Percentiles rank a stretch among this genome's conserved stretches.
These are phyloP conservation scores for Lycocerus yunnanus DNA, from an alignment of 2,888 invertebrate species.

Conservation along the genomic window DNA sequence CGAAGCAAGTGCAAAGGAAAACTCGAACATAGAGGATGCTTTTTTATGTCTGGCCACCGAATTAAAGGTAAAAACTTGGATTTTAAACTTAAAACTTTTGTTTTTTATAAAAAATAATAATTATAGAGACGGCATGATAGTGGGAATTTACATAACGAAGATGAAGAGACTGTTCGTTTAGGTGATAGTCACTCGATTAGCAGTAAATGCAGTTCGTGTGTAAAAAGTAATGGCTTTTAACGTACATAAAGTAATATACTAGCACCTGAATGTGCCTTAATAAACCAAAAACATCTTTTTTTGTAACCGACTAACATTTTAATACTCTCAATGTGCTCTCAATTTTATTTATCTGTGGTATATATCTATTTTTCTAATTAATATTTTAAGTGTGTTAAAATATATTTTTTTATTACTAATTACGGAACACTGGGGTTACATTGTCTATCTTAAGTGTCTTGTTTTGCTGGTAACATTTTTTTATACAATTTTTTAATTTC, in stretches of 20 bases:
- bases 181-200: conserved; percentile 72
- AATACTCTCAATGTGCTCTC: not conserved
- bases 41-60: conserved; percentile 86
- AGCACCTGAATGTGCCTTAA: conserved; percentile 34
- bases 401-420: not conserved
- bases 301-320: not conserved
- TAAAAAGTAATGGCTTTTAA: conserved; percentile 19
- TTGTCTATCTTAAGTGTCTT: not conserved
- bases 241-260: conserved; percentile 38
- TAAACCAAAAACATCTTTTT: not conserved
- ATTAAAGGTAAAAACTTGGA: conserved; percentile 73
- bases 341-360: not conserved
- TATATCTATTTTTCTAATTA: conserved; percentile 9
- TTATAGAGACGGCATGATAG: conserved; percentile 77
- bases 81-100: no score
- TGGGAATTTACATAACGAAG: conserved; percentile 65
- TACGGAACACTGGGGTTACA: not conserved
- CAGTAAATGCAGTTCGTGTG: conserved; percentile 68
- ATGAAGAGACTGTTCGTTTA: conserved; percentile 67
- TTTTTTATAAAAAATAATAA: no score
- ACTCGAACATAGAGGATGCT: conserved; percentile 87
- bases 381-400: not conserved
- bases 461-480: not conserved
- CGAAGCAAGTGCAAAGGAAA: conserved; percentile 91
- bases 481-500: no score